Conservation (phyloP, 2,113 vertebrate genomes). For the Tachycineta bicolor region DNA sequence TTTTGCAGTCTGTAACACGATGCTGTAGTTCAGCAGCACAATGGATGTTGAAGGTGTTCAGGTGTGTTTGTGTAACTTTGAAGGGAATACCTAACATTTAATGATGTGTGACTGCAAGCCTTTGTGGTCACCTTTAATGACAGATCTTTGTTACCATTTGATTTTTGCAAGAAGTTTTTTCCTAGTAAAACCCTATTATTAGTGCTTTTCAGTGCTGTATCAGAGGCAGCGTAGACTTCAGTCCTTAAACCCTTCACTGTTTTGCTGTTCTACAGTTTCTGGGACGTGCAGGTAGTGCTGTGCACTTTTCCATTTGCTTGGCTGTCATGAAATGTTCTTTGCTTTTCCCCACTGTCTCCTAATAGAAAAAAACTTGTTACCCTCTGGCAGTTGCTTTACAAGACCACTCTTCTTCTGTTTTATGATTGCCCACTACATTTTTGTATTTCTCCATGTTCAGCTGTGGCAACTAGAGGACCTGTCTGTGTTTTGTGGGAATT, state of each 20-base stretch:
- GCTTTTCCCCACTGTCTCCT: neutral
- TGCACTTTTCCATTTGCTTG: neutral
- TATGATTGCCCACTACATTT: neutral
- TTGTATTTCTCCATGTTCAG: neutral
- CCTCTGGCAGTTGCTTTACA: neutral
- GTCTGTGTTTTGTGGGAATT: neutral
- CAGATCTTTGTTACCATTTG: neutral
- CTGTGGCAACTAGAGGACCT: neutral
- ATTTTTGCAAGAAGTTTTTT: neutral
- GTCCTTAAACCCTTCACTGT: neutral
- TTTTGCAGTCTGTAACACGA: fast-evolving
- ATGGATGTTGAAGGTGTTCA: neutral
- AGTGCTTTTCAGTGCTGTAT: neutral
- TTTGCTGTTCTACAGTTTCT: neutral
- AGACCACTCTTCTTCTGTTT: neutral
- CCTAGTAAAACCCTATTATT: neutral
- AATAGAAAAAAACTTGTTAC: neutral
- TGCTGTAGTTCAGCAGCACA: fast-evolving
- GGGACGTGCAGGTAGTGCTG: fast-evolving
- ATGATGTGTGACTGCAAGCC: neutral
- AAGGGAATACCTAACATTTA: neutral
- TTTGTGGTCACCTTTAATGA: neutral
- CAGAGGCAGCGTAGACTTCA: neutral
- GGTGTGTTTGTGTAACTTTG: neutral
- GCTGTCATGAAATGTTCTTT: neutral